Evolutionary conservation across 64 coral and sea anemone genomes (phyloP).

Genomic region (Stichodactyla helianthus): DNA sequence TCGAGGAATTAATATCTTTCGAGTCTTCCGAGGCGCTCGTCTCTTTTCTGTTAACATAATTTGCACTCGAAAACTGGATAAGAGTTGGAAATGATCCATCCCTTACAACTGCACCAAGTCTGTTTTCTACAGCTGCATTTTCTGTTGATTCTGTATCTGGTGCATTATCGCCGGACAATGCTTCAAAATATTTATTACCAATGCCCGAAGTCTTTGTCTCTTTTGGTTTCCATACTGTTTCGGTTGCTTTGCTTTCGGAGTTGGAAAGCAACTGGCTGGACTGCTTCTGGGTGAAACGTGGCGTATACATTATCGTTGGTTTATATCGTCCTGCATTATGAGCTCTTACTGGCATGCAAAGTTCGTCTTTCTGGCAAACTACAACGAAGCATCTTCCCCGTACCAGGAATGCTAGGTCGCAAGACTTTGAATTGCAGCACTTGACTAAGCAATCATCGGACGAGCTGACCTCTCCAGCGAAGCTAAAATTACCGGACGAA

Average conservation of each 20-base stretch:
- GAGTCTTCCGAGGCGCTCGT: not conserved
- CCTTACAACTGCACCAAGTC: no score
- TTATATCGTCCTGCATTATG: not conserved
- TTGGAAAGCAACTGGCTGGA: not conserved
- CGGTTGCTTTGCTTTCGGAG: not conserved
- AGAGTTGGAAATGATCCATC: not conserved
- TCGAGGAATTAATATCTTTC: not conserved
- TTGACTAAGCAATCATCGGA: slow-evolving; percentile 28
- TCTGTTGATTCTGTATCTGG: not conserved
- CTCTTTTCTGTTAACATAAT: not conserved
- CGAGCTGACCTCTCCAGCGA: slow-evolving; percentile 23
- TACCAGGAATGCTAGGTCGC: slow-evolving; percentile 52
- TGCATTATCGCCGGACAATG: not conserved
- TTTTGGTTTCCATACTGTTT: not conserved
- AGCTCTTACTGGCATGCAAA: slow-evolving; percentile 30
- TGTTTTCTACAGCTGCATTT: not conserved
- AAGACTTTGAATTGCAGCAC: slow-evolving; percentile 34
- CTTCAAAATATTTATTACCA: not conserved
- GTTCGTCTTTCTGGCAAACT: slow-evolving; percentile 9
- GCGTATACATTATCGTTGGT: not conserved
- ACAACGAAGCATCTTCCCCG: slow-evolving; percentile 51
- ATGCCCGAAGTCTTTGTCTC: not conserved
- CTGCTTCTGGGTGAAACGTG: not conserved
- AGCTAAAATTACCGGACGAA: slow-evolving; percentile 37
- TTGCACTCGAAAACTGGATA: not conserved